Evolutionary conservation across 2,113 vertebrate genomes (phyloP).

Genomic region (Cochlearius cochlearius): DNA sequence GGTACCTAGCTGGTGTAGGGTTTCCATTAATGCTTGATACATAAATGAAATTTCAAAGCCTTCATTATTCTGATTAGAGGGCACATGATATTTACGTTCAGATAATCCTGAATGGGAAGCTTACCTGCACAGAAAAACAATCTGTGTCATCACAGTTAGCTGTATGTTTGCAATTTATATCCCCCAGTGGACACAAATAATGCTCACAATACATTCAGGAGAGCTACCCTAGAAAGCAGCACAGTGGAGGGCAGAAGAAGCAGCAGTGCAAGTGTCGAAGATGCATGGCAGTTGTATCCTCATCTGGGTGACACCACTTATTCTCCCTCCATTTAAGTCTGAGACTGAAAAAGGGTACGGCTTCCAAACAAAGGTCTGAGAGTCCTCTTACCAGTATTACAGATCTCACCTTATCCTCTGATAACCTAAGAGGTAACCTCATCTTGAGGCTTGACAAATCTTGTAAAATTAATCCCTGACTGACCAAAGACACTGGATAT

Average conservation of each 20-base stretch:
- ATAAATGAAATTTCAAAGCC: slow-evolving; percentile 30
- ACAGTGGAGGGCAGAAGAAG: not conserved
- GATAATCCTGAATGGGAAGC: not conserved
- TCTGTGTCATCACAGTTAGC: not conserved
- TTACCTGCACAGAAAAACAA: not conserved
- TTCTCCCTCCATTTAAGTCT: not conserved
- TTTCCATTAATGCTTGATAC: not conserved
- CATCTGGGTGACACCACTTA: not conserved
- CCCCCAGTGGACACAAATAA: not conserved
- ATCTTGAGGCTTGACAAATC: not conserved
- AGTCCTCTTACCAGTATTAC: not conserved
- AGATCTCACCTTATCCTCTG: not conserved
- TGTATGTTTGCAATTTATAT: not conserved
- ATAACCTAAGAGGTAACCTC: not conserved
- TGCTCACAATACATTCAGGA: not conserved
- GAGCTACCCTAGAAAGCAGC: not conserved
- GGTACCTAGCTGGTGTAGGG: not conserved
- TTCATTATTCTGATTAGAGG: slow-evolving; percentile 5
- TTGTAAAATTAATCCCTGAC: not conserved
- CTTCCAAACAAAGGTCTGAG: not conserved
- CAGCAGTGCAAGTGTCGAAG: not conserved
- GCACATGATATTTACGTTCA: not conserved
- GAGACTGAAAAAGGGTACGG: not conserved
- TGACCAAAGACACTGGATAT: not conserved
- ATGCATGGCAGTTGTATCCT: not conserved